phyloP scores from a whole-genome alignment of 2,797 vertebrate species.

The Arctocebus calabarensis region DNA sequence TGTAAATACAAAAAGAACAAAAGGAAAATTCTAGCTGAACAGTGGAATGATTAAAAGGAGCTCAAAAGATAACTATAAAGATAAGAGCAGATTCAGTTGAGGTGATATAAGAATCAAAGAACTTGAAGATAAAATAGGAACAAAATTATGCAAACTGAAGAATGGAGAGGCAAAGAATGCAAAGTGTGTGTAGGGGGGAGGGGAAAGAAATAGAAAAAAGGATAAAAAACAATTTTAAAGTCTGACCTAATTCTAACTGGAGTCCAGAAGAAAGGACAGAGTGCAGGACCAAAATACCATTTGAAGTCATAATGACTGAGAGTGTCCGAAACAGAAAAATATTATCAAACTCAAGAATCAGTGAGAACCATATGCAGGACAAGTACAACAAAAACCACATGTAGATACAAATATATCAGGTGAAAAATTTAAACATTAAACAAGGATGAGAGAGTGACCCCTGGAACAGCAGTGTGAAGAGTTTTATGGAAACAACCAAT shows the following conservation, averaged over 20 bases:
- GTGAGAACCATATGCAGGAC: neutral
- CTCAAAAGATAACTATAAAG: neutral
- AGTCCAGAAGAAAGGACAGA: neutral
- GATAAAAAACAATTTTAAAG: neutral
- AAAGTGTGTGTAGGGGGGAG: neutral
- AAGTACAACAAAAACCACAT: neutral
- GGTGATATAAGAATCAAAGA: neutral
- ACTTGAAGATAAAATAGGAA: neutral
- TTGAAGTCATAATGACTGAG: no score
- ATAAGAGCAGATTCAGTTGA: neutral
- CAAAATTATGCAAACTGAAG: neutral
- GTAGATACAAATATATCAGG: neutral
- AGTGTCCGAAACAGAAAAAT: neutral
- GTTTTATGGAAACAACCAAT: neutral
- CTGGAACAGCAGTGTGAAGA: neutral
- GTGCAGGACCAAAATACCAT: neutral
- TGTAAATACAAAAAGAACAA: neutral
- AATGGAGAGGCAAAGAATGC: neutral
- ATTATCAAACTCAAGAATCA: neutral
- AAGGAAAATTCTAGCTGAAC: neutral
- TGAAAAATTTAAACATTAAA: neutral
- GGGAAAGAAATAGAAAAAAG: neutral
- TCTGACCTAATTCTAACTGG: neutral
- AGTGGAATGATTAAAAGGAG: neutral
- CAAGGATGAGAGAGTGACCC: neutral